Evolutionary conservation across 2,888 invertebrate genomes (phyloP), one percentile per base, ranked within the genome.

Genomic region (Candidula unifasciata): DNA sequence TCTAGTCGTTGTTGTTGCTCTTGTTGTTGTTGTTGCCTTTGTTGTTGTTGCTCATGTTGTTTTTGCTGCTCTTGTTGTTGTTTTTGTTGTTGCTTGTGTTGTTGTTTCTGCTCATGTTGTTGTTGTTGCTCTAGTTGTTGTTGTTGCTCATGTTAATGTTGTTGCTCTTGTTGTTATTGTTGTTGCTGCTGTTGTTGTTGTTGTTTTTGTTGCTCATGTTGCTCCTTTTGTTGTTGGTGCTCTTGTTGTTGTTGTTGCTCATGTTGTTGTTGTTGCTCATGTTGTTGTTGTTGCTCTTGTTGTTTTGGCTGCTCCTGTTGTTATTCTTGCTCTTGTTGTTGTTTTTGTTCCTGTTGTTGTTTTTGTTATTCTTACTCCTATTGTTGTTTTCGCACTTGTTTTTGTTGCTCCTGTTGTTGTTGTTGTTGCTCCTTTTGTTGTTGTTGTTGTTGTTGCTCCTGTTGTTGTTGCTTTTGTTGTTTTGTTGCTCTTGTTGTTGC

Each of bases 311-410:
- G 2, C 35, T 73, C 35, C 33, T 35, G 24, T 73, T 73, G 73
- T 73, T 73, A 35, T 73, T 73, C 73, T 73, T 73, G 73, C 73
- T 73, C 73, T 73, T 73, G 73, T 73, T 73, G 73, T 44, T 73
- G 73, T 44, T 73, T 13, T 73, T 73, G 73, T 33, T 73, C 2
- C 35, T 37, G 24, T 44, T 73, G 24, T 37, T 73, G 3, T 73
- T 73, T 24, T 33, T 44, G 35, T 44, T 73, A 10, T 73, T 37
- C 5, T 73, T 73, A 35, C 35, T 37, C 3, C n/a, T 73, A n/a
- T 21, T 44, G 35, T 73, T 44, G 44, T 44, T 73, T 24, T 37
- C n/a, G 44, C 35, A 35, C 24, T 73, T 73, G 35, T 33, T 44
- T 3, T 44, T 73, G 73, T 35, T 35, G 5, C n/a, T 73, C 35